phyloP scores from a whole-genome alignment of 2,797 vertebrate species.

The Anguilla obscura region DNA sequence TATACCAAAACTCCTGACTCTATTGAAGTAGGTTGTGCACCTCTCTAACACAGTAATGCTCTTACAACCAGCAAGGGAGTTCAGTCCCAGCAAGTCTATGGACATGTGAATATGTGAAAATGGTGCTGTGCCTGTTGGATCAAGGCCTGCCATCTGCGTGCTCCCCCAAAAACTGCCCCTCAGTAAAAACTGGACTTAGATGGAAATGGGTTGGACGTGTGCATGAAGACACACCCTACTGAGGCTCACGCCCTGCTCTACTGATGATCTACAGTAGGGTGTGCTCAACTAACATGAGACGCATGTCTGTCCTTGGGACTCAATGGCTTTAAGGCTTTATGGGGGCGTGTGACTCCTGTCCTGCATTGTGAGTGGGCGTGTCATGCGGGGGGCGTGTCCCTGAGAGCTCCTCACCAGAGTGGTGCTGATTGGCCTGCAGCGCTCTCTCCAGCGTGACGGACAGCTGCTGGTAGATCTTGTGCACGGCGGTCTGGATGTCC shows the following conservation, averaged over 20 bases:
- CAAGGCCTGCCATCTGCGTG: neutral
- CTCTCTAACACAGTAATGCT: neutral
- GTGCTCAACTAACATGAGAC: too few species aligned
- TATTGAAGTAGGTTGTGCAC: neutral
- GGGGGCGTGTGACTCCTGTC: neutral
- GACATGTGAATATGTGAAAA: neutral
- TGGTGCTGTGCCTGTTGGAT: neutral
- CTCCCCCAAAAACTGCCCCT: neutral
- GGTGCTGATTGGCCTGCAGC: constrained; percentile 94
- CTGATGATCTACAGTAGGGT: too few species aligned
- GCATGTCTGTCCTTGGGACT: too few species aligned
- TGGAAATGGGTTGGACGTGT: neutral
- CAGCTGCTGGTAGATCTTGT: constrained; percentile 97
- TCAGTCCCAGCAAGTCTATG: neutral
- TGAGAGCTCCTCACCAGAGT: constrained; percentile 80
- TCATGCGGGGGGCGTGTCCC: neutral
- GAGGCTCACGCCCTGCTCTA: too few species aligned
- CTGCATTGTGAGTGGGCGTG: neutral
- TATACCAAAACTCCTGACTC: neutral
- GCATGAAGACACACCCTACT: neutral
- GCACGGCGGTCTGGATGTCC: constrained; percentile 94
- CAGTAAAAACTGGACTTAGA: neutral
- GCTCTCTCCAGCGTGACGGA: constrained; percentile 93
- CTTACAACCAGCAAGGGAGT: neutral
- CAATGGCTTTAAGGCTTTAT: neutral